A percentile compares a stretch with the other conserved stretches of the same genome.
phyloP scores from a whole-genome alignment of 2,797 vertebrate genomes.

The Cossypha polioptera region DNA sequence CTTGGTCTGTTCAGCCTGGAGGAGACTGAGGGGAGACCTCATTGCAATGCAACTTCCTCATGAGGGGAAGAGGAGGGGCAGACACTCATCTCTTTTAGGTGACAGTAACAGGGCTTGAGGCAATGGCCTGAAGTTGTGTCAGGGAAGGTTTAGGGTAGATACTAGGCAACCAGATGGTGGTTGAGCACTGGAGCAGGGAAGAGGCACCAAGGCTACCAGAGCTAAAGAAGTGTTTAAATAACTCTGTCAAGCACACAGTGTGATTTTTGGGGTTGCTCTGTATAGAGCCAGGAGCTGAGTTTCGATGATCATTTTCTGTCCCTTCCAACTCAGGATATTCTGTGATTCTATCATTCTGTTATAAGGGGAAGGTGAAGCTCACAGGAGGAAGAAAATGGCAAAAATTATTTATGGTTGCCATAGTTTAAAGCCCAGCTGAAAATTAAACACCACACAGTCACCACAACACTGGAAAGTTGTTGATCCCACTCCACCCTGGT shows the following conservation, averaged over 20 bases:
- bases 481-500: not conserved
- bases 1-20: too few relatives aligned
- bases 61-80: not conserved
- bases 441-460: not conserved
- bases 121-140: not conserved
- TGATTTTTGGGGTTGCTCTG: not conserved
- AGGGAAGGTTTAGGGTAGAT: not conserved
- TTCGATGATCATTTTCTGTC: not conserved
- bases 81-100: not conserved
- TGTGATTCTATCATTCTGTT: not conserved
- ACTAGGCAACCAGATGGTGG: not conserved
- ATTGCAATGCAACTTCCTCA: fast-evolving
- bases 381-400: not conserved
- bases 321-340: not conserved
- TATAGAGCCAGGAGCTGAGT: not conserved
- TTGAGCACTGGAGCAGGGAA: not conserved
- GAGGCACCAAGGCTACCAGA: not conserved
- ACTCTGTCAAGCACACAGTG: not conserved
- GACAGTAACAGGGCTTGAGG: not conserved
- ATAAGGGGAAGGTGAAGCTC: not conserved
- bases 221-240: not conserved
- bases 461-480: not conserved
- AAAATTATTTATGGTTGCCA: not conserved
- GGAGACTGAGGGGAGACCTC: too few relatives aligned
- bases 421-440: not conserved